Evolutionary conservation across 2,888 invertebrate genomes (phyloP).

Genomic region (Nemurella pictetii): DNA sequence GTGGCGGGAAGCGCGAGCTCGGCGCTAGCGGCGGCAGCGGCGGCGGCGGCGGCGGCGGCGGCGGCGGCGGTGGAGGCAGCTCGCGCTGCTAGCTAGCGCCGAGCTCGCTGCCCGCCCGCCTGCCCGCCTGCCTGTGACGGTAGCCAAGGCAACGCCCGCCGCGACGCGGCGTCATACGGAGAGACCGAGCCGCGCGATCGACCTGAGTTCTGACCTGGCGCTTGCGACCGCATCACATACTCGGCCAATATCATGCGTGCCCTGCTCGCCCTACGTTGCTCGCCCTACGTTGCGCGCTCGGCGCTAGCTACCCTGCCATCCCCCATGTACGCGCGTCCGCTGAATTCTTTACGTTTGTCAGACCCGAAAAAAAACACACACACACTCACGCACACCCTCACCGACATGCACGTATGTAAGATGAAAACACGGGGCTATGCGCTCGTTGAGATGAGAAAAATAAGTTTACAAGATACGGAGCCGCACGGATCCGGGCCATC

Average conservation of each 20-base stretch:
- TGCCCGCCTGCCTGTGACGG: conserved; percentile 8
- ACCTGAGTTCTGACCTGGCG: conserved; percentile 24
- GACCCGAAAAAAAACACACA: background rate
- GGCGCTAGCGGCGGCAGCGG: no score
- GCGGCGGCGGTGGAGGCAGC: no score
- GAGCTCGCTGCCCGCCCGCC: background rate
- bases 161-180: background rate
- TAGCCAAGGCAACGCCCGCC: conserved; percentile 25
- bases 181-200: conserved; percentile 1
- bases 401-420: background rate
- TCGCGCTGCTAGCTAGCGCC: background rate
- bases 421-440: background rate
- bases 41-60: no score
- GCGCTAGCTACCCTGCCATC: background rate
- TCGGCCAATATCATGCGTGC: background rate
- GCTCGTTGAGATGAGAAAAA: conserved; percentile 9
- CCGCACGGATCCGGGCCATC: background rate
- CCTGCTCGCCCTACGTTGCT: background rate
- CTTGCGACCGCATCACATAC: conserved; percentile 11
- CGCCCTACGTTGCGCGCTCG: background rate
- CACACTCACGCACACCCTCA: background rate
- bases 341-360: background rate
- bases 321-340: background rate
- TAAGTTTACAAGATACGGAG: background rate
- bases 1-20: conserved; percentile 15